Evolutionary conservation across 1,140 invertebrate genomes (phyloP), one percentile per base, ranked within the genome.

Genomic region (Cherax destructor): DNA sequence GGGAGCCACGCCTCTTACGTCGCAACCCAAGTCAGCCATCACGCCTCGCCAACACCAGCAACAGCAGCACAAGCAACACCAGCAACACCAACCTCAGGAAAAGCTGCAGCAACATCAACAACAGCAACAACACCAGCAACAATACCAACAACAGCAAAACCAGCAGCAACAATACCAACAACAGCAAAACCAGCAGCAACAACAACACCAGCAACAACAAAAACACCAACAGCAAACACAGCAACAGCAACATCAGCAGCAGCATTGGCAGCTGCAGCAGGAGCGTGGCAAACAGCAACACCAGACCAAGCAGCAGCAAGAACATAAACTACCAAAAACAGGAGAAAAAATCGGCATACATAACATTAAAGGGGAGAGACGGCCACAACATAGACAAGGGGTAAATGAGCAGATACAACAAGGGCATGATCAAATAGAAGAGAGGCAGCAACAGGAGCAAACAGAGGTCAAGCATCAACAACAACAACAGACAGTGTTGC

Each of bases 41-140:
- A 78, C 61, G 61, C 18, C 61, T 5, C 61, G 13, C 61, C 76
- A 80, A 24, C 76, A 80, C 21, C 77, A 80, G 50, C n/a, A 49
- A 0, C 77, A 80, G 16, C 78, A 50, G 41, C 69, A 86, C 5
- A 47, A 86, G 49, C 69, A n/a, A 52, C 84, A 76, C 18, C 86
- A 24, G 30, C 59, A 88, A 59, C 50, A 47, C 4, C 86, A 81
- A 11, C 52, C 11, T 16, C 61, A 65, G 18, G 4, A 16, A 18
- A 13, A 65, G 3, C 77, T 24, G 11, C 52, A 79, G 49, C 78
- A 59, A 30, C 16, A 41, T 3, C 81, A 41, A 61, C 52, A 83
- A 24, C 52, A 83, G 24, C 81, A 83, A 56, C 52, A 16, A 9
- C 11, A 56, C 1, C 52, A 56, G 3, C 52, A 56, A 56, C 52